A percentile compares a stretch with the other conserved stretches of the same genome.
phyloP scores from a whole-genome alignment of 2,113 vertebrate species.

The Chinchilla lanigera region DNA sequence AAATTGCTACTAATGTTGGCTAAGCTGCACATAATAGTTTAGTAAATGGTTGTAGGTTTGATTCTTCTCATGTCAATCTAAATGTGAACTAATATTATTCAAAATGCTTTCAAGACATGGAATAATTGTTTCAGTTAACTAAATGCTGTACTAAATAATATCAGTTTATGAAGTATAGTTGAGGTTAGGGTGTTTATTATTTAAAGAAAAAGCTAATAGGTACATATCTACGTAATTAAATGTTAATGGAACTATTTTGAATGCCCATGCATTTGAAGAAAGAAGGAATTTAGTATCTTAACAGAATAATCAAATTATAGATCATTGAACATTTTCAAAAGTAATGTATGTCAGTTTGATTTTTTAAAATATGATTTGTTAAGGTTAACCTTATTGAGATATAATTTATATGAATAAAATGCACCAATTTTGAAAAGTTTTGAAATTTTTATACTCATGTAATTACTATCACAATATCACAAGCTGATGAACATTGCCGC shows the following conservation, averaged over 20 bases:
- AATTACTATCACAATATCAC: background rate
- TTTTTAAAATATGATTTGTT: slow-evolving; percentile 26
- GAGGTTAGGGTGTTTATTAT: slow-evolving; percentile 30
- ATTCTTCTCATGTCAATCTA: slow-evolving; percentile 63
- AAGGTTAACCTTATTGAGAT: slow-evolving; percentile 22
- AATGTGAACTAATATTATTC: slow-evolving; percentile 70
- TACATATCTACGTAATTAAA: slow-evolving; percentile 41
- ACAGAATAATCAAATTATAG: background rate
- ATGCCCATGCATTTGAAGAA: slow-evolving; percentile 42
- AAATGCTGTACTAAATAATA: slow-evolving; percentile 70
- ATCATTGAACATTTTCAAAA: slow-evolving; percentile 33
- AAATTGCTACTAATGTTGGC: slow-evolving; percentile 69
- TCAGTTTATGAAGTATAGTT: slow-evolving; percentile 60
- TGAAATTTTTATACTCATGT: background rate
- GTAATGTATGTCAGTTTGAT: background rate
- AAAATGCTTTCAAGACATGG: slow-evolving; percentile 68
- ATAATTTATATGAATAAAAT: slow-evolving; percentile 9
- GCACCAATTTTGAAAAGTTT: background rate
- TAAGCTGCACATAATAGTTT: slow-evolving; percentile 71
- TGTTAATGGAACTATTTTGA: slow-evolving; percentile 59
- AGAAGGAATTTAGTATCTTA: slow-evolving; percentile 9
- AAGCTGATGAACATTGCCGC: background rate
- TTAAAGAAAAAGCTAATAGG: slow-evolving; percentile 58
- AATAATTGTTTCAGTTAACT: slow-evolving; percentile 78
- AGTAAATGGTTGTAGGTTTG: slow-evolving; percentile 76